phyloP scores from a whole-genome alignment of 1,140 invertebrate species.

The Maconellicoccus hirsutus region DNA sequence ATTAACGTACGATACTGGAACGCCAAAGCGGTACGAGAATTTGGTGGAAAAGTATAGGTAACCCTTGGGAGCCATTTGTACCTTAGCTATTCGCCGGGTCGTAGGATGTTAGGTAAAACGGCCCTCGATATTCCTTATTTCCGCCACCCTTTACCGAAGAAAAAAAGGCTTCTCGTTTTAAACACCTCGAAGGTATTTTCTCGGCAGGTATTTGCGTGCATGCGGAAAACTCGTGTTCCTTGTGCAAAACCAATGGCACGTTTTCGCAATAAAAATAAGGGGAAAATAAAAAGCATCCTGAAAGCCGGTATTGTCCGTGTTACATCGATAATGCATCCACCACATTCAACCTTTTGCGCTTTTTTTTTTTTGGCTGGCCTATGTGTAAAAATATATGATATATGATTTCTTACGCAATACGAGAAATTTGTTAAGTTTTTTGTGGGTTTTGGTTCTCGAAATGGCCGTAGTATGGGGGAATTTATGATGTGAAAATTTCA shows the following conservation, averaged over 20 bases:
- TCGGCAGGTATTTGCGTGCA: too few species aligned
- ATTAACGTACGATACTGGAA: not conserved
- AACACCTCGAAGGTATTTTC: too few species aligned
- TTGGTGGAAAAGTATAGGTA: not conserved
- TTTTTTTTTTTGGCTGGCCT: too few species aligned
- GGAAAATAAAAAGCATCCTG: not conserved
- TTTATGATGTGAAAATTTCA: not conserved
- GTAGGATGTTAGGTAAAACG: not conserved
- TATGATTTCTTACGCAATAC: not conserved
- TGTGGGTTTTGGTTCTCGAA: too few species aligned
- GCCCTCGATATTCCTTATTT: slow-evolving; percentile 3
- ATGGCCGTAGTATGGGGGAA: not conserved
- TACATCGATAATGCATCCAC: slow-evolving; percentile 8
- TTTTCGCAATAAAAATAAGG: not conserved
- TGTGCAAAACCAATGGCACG: not conserved
- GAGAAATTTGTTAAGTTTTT: too few species aligned
- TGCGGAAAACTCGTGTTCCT: too few species aligned
- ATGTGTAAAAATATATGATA: not conserved
- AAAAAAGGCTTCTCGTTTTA: too few species aligned
- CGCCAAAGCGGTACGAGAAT: not conserved
- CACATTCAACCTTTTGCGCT: not conserved
- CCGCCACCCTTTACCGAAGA: not conserved
- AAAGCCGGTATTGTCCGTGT: not conserved
- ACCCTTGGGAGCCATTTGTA: not conserved
- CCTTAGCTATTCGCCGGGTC: not conserved